Evolutionary conservation across 2,888 invertebrate genomes (phyloP), one percentile per base, ranked within the genome.

Genomic region (Tetanocera ferruginea): DNA sequence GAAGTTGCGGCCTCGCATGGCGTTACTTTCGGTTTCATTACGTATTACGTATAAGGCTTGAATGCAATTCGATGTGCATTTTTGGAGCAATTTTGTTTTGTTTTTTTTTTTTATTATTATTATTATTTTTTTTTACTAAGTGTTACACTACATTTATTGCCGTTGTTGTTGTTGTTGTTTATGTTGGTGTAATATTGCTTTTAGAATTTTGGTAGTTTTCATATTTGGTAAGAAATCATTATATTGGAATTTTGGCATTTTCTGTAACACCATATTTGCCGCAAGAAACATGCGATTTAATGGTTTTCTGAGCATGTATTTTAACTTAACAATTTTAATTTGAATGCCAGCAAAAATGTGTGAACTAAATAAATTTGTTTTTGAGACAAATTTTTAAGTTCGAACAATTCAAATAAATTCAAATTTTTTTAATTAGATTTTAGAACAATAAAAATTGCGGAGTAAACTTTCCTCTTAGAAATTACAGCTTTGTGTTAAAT

Each of bases 191-290:
- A 55, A 55, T 73, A 31, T n/a, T 34, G 8, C 5, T 31, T 28
- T 4, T 62, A 55, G 37, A n/a, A 77, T 62, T 64, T 71, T 70
- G 70, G 62, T 77, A 55, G 76, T 70, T 77, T 77, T 71, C 51
- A 62, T 77, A 64, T 70, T 55, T 55, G 55, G 55, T 55, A 55
- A 43, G 43, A 43, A 43, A 6, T 43, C 43, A 43, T 43, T 43
- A 43, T 43, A 11, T 43, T 43, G 43, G 43, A 43, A 43, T 37
- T 37, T 37, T 43, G 43, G 43, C 14, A 14, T 43, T 43, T 31
- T 43, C 11, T 4, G 8, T 8, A 37, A 37, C 4, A 4, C 6
- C 1, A 8, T 8, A 6, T 37, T 37, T 4, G 37, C 43, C 14
- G 11, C 1, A 4, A 43, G 43, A 11, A 11, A 43, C 2, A 43